Evolutionary conservation across 1,140 invertebrate species (phyloP).

Genomic region (Colletes latitarsis): DNA sequence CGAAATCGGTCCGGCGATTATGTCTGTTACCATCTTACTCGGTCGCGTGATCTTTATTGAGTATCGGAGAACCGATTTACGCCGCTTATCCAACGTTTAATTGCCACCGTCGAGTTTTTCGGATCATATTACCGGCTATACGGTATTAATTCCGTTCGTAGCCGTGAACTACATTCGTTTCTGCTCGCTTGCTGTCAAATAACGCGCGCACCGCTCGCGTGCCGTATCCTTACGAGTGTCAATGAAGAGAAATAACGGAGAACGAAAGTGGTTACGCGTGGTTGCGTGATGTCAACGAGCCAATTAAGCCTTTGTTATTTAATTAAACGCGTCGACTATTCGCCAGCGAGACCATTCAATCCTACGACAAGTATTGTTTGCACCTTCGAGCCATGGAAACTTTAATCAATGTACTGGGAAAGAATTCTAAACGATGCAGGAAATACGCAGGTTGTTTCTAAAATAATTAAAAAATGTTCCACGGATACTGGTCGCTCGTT

Average conservation of each 20-base stretch:
- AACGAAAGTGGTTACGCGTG: constrained; percentile 47
- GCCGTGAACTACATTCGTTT: constrained; percentile 23
- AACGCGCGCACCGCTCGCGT: constrained; percentile 1
- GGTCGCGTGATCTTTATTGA: too few species aligned
- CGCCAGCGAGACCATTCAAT: neutral
- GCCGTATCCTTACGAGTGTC: constrained; percentile 33
- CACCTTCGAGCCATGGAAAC: neutral
- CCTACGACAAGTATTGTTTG: neutral
- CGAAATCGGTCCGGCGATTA: too few species aligned
- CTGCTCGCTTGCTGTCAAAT: neutral
- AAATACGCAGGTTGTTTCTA: too few species aligned
- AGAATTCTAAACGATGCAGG: too few species aligned
- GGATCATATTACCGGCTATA: neutral
- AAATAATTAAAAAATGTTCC: too few species aligned
- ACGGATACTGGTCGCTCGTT: too few species aligned
- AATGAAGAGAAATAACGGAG: constrained; percentile 45
- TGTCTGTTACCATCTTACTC: too few species aligned
- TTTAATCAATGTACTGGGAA: too few species aligned
- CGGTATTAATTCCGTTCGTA: neutral
- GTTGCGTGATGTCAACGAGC: constrained; percentile 27
- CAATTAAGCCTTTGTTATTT: constrained; percentile 32
- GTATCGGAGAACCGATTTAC: too few species aligned
- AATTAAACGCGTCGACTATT: constrained; percentile 18
- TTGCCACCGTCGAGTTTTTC: neutral
- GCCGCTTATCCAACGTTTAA: too few species aligned